Conservation (phyloP, 2,797 vertebrate genomes). For the Falco berigora region DNA sequence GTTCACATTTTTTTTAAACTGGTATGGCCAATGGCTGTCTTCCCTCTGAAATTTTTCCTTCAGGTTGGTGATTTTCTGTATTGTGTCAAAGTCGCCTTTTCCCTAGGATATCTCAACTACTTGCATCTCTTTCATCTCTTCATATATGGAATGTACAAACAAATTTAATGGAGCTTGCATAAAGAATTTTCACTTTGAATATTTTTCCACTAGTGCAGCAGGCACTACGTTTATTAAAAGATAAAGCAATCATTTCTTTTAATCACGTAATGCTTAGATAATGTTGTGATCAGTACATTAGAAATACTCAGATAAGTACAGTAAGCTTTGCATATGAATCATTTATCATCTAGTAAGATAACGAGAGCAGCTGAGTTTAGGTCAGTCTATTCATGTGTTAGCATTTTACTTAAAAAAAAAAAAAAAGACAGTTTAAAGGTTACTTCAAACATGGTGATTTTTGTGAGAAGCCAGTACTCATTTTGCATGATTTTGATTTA, state of each 20-base stretch:
- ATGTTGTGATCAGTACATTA: neutral
- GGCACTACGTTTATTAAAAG: neutral
- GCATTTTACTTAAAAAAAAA: neutral
- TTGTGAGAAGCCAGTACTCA: neutral
- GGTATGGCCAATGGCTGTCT: neutral
- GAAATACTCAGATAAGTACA: neutral
- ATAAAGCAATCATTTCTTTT: neutral
- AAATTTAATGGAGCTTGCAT: neutral
- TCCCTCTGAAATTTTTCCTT: neutral
- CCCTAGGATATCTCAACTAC: neutral
- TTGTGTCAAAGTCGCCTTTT: neutral
- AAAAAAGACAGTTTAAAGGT: neutral
- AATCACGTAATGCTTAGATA: neutral
- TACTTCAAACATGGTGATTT: neutral
- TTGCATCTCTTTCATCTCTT: neutral
- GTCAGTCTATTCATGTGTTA: neutral
- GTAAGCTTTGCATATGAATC: neutral
- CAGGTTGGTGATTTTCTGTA: neutral
- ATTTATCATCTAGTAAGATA: constrained; percentile 4
- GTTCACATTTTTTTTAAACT: neutral
- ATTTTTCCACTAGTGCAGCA: neutral
- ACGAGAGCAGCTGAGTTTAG: neutral
- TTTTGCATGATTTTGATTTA: neutral
- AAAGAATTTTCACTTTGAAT: neutral
- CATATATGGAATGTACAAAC: neutral